Conservation (phyloP, 2,888 invertebrate genomes). For the Himalopsyche japonica region DNA sequence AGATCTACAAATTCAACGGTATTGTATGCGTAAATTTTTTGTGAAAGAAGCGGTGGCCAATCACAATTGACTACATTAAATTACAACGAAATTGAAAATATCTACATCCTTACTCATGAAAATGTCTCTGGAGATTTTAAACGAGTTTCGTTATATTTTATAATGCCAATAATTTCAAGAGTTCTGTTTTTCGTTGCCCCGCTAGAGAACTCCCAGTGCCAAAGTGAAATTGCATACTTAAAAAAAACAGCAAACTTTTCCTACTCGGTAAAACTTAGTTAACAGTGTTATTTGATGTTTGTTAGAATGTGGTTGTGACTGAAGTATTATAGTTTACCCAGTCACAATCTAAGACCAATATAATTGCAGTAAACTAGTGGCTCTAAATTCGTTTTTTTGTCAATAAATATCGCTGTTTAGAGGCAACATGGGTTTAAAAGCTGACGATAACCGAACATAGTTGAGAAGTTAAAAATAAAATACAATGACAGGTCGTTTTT, state of each 20-base stretch:
- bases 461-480: not conserved
- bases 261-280: not conserved
- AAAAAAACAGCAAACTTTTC: slow-evolving; percentile 3
- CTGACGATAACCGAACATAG: slow-evolving; percentile 21
- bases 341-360: slow-evolving; percentile 8
- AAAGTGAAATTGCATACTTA: not conserved
- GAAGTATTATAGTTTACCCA: not conserved
- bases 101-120: not conserved
- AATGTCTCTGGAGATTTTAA: not conserved
- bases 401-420: slow-evolving; percentile 26
- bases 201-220: not conserved
- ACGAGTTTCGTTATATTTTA: not conserved
- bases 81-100: slow-evolving; percentile 31
- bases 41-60: not conserved
- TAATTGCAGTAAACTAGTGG: not conserved
- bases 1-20: not conserved
- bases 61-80: not conserved
- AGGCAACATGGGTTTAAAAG: slow-evolving; percentile 14
- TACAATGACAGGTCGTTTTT: no score
- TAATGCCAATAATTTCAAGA: slow-evolving; percentile 9
- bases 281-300: not conserved
- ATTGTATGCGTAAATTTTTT: not conserved
- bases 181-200: not conserved
- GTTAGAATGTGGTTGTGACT: slow-evolving; percentile 14
- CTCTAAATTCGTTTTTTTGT: slow-evolving; percentile 25